A percentile compares a stretch with the other conserved stretches of the same genome.
phyloP scores from a whole-genome alignment of 1,140 invertebrate genomes.

The Diachasma alloeum region DNA sequence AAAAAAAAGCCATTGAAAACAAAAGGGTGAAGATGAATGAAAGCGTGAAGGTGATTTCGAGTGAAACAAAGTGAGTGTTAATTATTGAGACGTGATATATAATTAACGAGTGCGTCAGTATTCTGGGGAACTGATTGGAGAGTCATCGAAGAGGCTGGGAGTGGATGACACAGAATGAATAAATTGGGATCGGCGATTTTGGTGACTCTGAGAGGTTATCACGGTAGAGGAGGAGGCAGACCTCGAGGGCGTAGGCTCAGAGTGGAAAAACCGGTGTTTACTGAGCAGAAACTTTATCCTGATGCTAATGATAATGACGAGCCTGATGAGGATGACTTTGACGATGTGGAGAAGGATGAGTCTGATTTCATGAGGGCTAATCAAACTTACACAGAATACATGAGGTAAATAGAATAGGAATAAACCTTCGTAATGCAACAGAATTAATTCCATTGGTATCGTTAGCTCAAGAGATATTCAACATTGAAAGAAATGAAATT shows the following conservation, averaged over 20 bases:
- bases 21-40: no score
- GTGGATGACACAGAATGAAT: not conserved
- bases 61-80: not conserved
- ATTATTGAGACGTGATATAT: not conserved
- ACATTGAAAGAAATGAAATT: not conserved
- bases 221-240: not conserved
- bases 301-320: not conserved
- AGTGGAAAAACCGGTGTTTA: not conserved
- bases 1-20: not conserved
- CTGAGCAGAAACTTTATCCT: not conserved
- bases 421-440: not conserved
- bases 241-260: not conserved
- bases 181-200: not conserved
- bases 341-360: conserved; percentile 60
- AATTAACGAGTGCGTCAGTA: no score
- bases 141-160: not conserved
- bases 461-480: no score
- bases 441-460: not conserved
- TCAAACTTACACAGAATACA: conserved; percentile 48
- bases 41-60: no score
- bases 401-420: not conserved
- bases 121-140: not conserved
- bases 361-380: conserved; percentile 62
- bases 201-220: not conserved
- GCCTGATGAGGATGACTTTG: conserved; percentile 26